These are phyloP conservation scores for Caenorhabditis elegans DNA, from an alignment of 1,140 invertebrate species.

Conservation along the genomic window WBcel235 BX284605.5:7232001-7232500, in stretches of 20 bases:
- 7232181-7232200: conserved; percentile 92
- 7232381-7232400: neutral
- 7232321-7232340: conserved; percentile 94
- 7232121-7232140: conserved; percentile 92
- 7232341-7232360: conserved; percentile 59
- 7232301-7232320: conserved; percentile 83
- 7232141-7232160: conserved; percentile 84
- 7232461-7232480: conserved; percentile 39
- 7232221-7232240: conserved; percentile 82
- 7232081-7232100: conserved; percentile 99
- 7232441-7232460: conserved; percentile 36
- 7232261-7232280: conserved; percentile 96
- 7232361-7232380: conserved; percentile 38
- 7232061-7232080: conserved; percentile 89
- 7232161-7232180: conserved; percentile 94
- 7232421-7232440: conserved; percentile 25
- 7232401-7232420: neutral
- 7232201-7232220: conserved; percentile 71
- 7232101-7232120: conserved; percentile 94
- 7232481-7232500: conserved; percentile 37
- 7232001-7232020: conserved; percentile 74
- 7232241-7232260: conserved; percentile 71
- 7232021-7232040: neutral
- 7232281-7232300: conserved; percentile 80
- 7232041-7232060: conserved; percentile 51